Percentiles rank a stretch among this genome's conserved stretches.
phyloP scores from a whole-genome alignment of 2,113 vertebrate species.

The Clupea harengus region DNA sequence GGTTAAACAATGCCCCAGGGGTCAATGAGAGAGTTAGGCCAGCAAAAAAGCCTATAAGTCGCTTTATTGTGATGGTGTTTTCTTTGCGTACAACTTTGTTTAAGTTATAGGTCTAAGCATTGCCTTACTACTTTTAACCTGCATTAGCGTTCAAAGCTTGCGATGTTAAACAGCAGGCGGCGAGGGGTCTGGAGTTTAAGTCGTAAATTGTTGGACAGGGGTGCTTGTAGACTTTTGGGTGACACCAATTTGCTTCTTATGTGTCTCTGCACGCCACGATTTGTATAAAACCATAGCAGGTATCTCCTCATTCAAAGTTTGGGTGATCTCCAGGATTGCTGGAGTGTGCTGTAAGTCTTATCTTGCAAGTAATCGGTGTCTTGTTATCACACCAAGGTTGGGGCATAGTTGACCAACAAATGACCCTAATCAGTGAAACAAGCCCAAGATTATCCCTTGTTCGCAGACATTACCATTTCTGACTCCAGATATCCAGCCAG shows the following conservation, averaged over 20 bases:
- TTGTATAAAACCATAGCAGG: background rate
- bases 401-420: constrained; percentile 6
- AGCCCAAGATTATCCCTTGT: constrained; percentile 12
- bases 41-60: background rate
- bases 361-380: background rate
- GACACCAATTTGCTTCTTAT: background rate
- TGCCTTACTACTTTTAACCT: background rate
- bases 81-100: constrained; percentile 7
- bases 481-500: background rate
- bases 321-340: background rate
- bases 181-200: background rate
- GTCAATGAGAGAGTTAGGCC: background rate
- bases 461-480: background rate
- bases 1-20: constrained; percentile 16
- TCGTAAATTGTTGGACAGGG: background rate
- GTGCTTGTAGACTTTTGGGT: background rate
- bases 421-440: background rate
- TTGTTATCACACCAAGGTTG: constrained; percentile 11
- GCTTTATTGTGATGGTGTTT: constrained; percentile 1
- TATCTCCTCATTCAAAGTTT: background rate
- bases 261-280: background rate
- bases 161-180: background rate
- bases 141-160: background rate
- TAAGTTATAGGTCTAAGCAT: background rate
- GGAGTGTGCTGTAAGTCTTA: background rate